Evolutionary conservation across 1,140 invertebrate species (phyloP), one percentile per base, ranked within the genome.

Genomic region (Heliconius hewitsoni): DNA sequence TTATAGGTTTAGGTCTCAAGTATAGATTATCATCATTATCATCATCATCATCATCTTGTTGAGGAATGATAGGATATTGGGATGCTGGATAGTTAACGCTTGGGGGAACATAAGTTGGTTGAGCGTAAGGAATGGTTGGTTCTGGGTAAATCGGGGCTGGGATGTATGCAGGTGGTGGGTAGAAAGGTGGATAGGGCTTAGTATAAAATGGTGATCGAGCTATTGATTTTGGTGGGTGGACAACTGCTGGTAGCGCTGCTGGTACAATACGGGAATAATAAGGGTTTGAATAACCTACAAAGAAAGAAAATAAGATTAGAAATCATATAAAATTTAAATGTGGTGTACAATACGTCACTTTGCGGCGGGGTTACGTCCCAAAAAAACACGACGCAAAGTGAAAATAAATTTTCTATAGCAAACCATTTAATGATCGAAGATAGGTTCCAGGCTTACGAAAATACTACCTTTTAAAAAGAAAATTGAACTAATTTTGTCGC

Each of bases 121-220:
- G 74, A 3, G 3, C 27, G 2, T 66, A 70, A 18, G 74, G 74
- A 11, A 75, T 50, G 46, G 70, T 76, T 13, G 74, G 74, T 30
- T 76, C 23, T 8, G 74, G 57, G 23, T 76, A 76, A 3, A 66
- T 66, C 27, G 74, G 55, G 23, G 60, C 60, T 39, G 71, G 71
- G 8, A 37, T 19, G 34, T 37, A 72, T 39, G 30, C 18, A 37
- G 71, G 34, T 39, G 19, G 71, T 19, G 71, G 34, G 9, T 42
- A 42, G 39, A n/a, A 37, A n/a, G 34, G 8, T 42, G 18, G 30
- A 34, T 71, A 71, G 8, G 19, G 19, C 8, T 60, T 27, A 18
- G 73, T 42, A 52, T 34, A 30, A n/a, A 52, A 52, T 27, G 42
- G 73, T 55, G 39, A 23, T 9, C 55, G 27, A 50, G 23, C 27